phyloP scores from a whole-genome alignment of 2,113 vertebrate genomes.

The Chlamydotis undulata region DNA sequence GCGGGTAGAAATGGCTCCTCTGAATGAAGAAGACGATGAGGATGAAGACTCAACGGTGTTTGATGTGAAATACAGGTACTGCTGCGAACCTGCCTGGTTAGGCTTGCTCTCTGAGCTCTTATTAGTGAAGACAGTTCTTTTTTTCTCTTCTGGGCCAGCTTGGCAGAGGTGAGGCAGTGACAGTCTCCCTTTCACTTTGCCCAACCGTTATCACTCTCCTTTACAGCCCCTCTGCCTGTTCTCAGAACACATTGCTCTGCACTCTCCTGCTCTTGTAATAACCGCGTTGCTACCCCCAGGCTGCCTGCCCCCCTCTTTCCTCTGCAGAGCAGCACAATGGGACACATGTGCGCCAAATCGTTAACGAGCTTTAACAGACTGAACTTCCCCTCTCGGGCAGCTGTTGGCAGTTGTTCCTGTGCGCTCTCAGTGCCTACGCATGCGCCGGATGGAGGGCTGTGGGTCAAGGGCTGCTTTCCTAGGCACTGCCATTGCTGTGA shows the following conservation, averaged over 20 bases:
- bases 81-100: not conserved
- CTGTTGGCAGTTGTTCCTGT: not conserved
- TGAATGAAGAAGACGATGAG: slow-evolving; percentile 90
- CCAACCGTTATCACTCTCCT: not conserved
- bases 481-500: not conserved
- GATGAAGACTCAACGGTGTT: slow-evolving; percentile 94
- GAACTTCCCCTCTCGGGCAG: not conserved
- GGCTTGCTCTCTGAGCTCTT: not conserved
- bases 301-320: not conserved
- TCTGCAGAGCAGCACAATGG: not conserved
- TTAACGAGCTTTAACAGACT: not conserved
- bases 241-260: not conserved
- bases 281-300: not conserved
- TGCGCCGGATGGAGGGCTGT: not conserved
- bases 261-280: not conserved
- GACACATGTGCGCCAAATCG: not conserved
- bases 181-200: not conserved
- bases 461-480: not conserved
- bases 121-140: not conserved
- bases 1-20: slow-evolving; percentile 94
- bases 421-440: not conserved
- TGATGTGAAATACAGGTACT: slow-evolving; percentile 94
- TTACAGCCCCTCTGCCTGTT: not conserved
- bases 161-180: not conserved
- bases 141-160: not conserved